Conservation (phyloP, 1,140 invertebrate genomes). For the Lethrus apterus region DNA sequence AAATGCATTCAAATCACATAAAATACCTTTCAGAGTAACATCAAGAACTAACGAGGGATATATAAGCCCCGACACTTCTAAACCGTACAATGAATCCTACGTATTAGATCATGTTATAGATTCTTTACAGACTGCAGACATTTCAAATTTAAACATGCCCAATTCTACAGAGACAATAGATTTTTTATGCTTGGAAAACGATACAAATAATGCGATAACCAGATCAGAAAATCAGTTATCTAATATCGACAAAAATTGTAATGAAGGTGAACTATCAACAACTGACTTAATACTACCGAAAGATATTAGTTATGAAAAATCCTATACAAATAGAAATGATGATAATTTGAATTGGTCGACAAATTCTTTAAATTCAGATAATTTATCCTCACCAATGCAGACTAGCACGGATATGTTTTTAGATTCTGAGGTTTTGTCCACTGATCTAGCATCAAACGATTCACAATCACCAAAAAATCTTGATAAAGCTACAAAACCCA, state of each 20-base stretch:
- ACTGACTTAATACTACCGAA: too few species aligned
- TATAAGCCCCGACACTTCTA: background rate
- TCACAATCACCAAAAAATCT: slow-evolving; percentile 38
- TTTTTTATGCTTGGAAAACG: slow-evolving; percentile 7
- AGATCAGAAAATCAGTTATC: too few species aligned
- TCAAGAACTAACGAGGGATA: slow-evolving; percentile 2
- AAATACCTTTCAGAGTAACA: slow-evolving; percentile 4
- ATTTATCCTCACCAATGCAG: slow-evolving; percentile 41
- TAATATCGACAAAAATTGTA: too few species aligned
- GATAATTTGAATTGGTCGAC: slow-evolving; percentile 37
- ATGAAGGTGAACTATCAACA: too few species aligned
- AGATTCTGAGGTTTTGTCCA: slow-evolving; percentile 39
- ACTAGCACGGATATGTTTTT: slow-evolving; percentile 41
- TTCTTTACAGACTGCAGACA: slow-evolving; percentile 4
- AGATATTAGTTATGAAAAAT: too few species aligned
- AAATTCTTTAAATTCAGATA: slow-evolving; percentile 39
- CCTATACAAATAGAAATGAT: slow-evolving; percentile 25
- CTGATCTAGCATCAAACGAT: slow-evolving; percentile 38
- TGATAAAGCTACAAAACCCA: slow-evolving; percentile 4
- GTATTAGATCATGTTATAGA: slow-evolving; percentile 9
- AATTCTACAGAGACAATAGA: background rate
- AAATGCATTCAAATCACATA: too few species aligned
- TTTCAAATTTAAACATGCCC: background rate
- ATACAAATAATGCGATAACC: background rate
- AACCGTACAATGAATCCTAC: slow-evolving; percentile 8